Evolutionary conservation across 2,113 vertebrate species (phyloP).

Genomic region (Daphoenositta chrysoptera): DNA sequence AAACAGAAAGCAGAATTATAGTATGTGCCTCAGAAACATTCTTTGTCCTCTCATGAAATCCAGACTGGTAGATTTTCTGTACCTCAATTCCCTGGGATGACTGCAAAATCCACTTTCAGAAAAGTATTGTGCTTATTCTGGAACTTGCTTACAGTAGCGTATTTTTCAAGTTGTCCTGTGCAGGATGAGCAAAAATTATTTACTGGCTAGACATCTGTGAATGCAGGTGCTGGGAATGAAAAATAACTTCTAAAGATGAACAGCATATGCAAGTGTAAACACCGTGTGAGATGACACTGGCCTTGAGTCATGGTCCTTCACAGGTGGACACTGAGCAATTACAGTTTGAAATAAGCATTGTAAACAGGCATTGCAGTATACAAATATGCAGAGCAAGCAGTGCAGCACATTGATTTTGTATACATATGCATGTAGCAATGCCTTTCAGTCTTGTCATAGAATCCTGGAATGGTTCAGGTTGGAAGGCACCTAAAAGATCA

Average conservation of each 20-base stretch:
- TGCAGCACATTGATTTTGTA: background rate
- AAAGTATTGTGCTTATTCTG: background rate
- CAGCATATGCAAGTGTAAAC: background rate
- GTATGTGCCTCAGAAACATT: background rate
- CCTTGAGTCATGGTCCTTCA: background rate
- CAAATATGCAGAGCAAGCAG: background rate
- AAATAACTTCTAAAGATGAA: background rate
- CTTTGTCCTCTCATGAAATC: background rate
- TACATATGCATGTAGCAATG: background rate
- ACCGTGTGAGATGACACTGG: background rate
- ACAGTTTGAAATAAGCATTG: background rate
- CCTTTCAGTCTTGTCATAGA: background rate
- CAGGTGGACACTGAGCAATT: background rate
- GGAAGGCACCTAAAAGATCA: background rate
- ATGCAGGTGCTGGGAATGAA: background rate
- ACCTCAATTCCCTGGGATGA: background rate
- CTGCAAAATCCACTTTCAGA: background rate
- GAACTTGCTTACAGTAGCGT: background rate
- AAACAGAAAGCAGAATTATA: background rate
- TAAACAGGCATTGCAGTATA: background rate
- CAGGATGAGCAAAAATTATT: background rate
- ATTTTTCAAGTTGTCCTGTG: background rate
- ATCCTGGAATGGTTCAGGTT: background rate
- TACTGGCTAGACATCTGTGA: background rate
- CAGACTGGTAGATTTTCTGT: background rate